Percentiles rank a stretch among this genome's conserved stretches.
These are phyloP conservation scores for Ferrisia virgata DNA, from an alignment of 2,888 invertebrate genomes.

Conservation along the genomic window DNA sequence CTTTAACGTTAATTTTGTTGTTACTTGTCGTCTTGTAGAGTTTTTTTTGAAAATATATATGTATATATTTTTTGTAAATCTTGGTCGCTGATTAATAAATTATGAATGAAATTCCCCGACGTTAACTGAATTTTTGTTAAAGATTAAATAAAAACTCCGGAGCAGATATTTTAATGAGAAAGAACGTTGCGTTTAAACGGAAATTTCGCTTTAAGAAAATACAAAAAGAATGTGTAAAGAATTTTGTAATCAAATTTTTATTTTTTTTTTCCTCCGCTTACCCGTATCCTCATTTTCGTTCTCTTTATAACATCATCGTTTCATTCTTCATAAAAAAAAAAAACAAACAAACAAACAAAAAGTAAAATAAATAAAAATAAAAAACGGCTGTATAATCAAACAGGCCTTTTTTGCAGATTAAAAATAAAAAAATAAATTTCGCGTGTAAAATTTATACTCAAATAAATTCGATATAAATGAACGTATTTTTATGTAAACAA, in stretches of 20 bases:
- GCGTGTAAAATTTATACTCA: background rate
- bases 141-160: background rate
- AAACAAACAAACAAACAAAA: too few species aligned
- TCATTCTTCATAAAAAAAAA: background rate
- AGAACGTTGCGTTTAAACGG: background rate
- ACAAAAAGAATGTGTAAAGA: slow-evolving; percentile 7
- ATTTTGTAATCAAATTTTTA: background rate
- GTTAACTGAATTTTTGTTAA: slow-evolving; percentile 6
- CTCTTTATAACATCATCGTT: background rate
- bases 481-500: background rate
- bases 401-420: background rate
- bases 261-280: background rate
- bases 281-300: background rate
- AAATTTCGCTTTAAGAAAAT: background rate
- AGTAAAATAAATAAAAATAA: background rate
- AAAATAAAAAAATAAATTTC: background rate
- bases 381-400: background rate
- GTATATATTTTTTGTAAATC: background rate
- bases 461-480: background rate
- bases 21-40: background rate
- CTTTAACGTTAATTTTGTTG: background rate
- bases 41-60: too few species aligned
- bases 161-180: slow-evolving; percentile 10
- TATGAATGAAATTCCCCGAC: background rate
- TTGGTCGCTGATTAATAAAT: background rate